A percentile compares a stretch with the other conserved stretches of the same genome.
These are phyloP conservation scores for Cephus runcator DNA, from an alignment of 2,888 invertebrate species.

Conservation along the genomic window DNA sequence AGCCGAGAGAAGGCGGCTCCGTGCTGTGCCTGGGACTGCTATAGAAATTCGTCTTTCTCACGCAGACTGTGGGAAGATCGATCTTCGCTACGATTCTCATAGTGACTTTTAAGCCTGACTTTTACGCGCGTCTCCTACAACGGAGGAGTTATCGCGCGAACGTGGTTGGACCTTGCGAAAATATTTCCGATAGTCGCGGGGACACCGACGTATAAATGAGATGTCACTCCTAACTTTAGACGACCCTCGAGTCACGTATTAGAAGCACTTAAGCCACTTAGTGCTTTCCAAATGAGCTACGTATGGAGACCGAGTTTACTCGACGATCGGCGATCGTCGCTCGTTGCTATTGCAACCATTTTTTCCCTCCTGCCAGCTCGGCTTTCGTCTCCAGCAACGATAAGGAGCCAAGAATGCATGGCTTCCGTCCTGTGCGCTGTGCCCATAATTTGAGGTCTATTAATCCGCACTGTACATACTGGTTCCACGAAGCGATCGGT, in stretches of 20 bases:
- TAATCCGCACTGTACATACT: background rate
- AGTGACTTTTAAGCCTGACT: background rate
- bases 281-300: conserved; percentile 19
- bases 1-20: conserved; percentile 15
- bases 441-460: background rate
- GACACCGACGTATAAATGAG: background rate
- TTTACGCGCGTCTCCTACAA: background rate
- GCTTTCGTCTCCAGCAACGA: background rate
- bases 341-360: background rate
- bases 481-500: background rate
- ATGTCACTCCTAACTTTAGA: background rate
- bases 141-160: background rate
- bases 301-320: background rate
- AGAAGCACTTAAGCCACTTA: conserved; percentile 35
- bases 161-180: background rate
- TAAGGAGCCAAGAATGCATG: background rate
- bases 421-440: background rate
- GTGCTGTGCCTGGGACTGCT: conserved; percentile 28
- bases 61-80: conserved; percentile 39
- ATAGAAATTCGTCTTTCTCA: conserved; percentile 42
- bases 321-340: background rate
- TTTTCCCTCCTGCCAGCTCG: background rate
- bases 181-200: background rate
- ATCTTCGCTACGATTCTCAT: conserved; percentile 20
- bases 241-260: conserved; percentile 18